Evolutionary conservation across 2,797 vertebrate species (phyloP).

Genomic region (Acanthurus tractus): DNA sequence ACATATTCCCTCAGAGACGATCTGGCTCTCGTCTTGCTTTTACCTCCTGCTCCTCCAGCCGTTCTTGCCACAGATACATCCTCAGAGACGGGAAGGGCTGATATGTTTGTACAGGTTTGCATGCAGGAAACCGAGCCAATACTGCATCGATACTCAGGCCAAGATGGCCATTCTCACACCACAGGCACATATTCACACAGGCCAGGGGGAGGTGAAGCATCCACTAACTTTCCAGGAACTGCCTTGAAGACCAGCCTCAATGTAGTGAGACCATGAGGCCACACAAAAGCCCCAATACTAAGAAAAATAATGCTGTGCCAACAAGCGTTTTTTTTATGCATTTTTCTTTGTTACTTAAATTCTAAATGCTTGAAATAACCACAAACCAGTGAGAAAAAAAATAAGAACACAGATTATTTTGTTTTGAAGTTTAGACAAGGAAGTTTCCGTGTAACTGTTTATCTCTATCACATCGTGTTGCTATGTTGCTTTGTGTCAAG

Average conservation of each 20-base stretch:
- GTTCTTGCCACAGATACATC: conserved; percentile 56
- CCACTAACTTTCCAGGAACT: conserved; percentile 52
- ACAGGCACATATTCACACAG: conserved; percentile 64
- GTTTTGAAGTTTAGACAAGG: not conserved
- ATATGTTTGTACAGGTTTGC: conserved; percentile 75
- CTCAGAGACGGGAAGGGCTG: conserved; percentile 58
- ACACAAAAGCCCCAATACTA: too few species aligned
- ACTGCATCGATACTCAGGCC: conserved; percentile 49
- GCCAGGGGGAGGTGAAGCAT: conserved; percentile 50
- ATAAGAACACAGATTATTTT: not conserved
- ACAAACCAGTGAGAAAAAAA: conserved; percentile 3
- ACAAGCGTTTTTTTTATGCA: not conserved
- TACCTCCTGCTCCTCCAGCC: conserved; percentile 38
- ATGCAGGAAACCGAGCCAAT: conserved; percentile 62
- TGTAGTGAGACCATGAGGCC: conserved; percentile 1
- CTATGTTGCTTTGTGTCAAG: conserved; percentile 15
- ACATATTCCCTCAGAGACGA: conserved; percentile 60
- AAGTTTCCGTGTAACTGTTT: conserved; percentile 18
- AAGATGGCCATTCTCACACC: conserved; percentile 79
- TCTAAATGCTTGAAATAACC: not conserved
- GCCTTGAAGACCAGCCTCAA: conserved; percentile 25
- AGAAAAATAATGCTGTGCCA: not conserved
- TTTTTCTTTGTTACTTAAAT: not conserved
- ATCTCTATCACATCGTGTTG: conserved; percentile 16
- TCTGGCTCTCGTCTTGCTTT: conserved; percentile 52